Evolutionary conservation across 2,888 invertebrate genomes (phyloP).

Genomic region (Amiota communis): DNA sequence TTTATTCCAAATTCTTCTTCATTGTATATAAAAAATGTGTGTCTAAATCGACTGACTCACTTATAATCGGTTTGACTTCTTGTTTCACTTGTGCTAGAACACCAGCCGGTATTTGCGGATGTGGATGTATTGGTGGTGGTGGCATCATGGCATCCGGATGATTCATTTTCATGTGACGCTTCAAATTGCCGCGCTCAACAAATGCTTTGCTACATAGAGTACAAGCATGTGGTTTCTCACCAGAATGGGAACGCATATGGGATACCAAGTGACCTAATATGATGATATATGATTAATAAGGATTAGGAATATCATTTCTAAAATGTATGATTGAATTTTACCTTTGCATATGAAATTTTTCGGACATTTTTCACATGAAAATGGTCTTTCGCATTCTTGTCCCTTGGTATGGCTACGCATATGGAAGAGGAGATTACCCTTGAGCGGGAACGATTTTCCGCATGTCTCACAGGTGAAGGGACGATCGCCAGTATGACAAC

Average conservation of each 20-base stretch:
- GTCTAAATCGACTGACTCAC: constrained; percentile 60
- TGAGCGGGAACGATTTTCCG: constrained; percentile 89
- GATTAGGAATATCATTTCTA: no score
- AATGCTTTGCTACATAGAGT: constrained; percentile 84
- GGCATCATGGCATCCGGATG: constrained; percentile 75
- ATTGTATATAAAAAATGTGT: background rate
- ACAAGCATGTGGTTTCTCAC: constrained; percentile 77
- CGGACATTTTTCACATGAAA: constrained; percentile 87
- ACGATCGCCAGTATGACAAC: constrained; percentile 82
- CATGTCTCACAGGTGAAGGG: constrained; percentile 89
- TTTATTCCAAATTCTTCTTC: no score
- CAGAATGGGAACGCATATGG: constrained; percentile 86
- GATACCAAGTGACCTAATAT: constrained; percentile 84
- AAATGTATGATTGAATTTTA: constrained; percentile 48
- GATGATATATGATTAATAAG: no score
- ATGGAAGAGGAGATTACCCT: constrained; percentile 89
- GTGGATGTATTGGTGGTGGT: constrained; percentile 70
- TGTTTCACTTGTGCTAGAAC: constrained; percentile 72
- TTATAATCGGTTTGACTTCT: constrained; percentile 72
- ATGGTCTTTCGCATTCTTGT: constrained; percentile 79
- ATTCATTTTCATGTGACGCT: constrained; percentile 83
- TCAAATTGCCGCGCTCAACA: constrained; percentile 86
- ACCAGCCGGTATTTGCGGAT: constrained; percentile 72
- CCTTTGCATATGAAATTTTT: constrained; percentile 93
- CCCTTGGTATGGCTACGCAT: constrained; percentile 89